Evolutionary conservation across 1,140 invertebrate species (phyloP), one percentile per base, ranked within the genome.

Genomic region (Solenopsis invicta): DNA sequence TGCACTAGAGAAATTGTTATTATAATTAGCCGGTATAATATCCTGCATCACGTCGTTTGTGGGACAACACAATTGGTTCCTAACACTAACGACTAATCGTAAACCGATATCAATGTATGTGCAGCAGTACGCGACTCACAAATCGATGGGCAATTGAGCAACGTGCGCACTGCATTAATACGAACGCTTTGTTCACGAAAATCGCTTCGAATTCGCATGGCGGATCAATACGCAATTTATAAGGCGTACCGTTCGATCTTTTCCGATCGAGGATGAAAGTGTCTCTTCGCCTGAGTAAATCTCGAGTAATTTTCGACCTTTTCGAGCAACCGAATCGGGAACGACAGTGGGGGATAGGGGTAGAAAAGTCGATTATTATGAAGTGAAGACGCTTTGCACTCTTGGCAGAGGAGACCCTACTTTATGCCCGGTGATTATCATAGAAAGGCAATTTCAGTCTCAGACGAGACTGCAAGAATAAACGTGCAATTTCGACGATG

Each of bases 371-470:
- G 74, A 87, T 89, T 85, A 89, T 89, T 87, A 87, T 87, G 71
- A 87, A 87, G 56, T 34, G 66, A 76, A 78, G 66, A 85, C 66
- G 67, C n/a, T 84, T 86, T 67, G 54, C 62, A 74, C 56, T 21
- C 64, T 86, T 80, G 59, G 62, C 41, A 48, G 48, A 37, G 18
- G 29, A 74, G 69, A 75, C 21, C 71, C 45, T 52, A 64, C 59
- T 76, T 77, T 84, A 84, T 72, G 76, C 50, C 56, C 18, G 62
- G 52, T 48, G 77, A 84, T 88, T 82, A 86, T 76, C 86, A 74
- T 78, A 77, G 72, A 90, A 86, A 86, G 37, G 67, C 77, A 88
- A 90, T 88, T 91, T 85, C 62, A 76, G 52, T 50, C 64, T 59
- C 56, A 56, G 59, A 48, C 34, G 29, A 72, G 78, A 34, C 50